phyloP scores from a whole-genome alignment of 2,797 vertebrate species.

The Ispidina picta region DNA sequence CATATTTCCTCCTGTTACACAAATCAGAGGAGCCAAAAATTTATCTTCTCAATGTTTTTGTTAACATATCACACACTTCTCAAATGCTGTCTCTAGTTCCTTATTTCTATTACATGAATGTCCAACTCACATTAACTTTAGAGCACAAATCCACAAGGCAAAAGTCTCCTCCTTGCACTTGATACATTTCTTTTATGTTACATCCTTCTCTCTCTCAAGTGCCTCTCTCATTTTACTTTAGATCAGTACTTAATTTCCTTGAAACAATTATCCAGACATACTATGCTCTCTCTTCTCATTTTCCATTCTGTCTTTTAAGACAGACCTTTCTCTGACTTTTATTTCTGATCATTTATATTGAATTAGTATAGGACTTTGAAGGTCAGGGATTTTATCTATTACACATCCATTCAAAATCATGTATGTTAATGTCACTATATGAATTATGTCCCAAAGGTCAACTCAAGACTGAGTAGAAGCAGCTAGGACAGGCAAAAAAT shows the following conservation, averaged over 20 bases:
- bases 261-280: background rate
- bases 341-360: background rate
- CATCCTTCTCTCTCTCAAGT: background rate
- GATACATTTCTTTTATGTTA: background rate
- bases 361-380: background rate
- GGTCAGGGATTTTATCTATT: conserved; percentile 16
- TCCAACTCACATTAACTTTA: background rate
- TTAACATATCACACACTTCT: rapidly evolving
- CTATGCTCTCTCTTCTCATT: background rate
- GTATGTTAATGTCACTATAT: background rate
- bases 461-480: background rate
- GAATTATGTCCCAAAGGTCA: conserved; percentile 5
- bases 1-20: background rate
- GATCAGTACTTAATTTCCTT: background rate
- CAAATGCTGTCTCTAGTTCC: background rate
- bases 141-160: background rate
- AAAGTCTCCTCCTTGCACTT: background rate
- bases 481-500: background rate
- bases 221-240: background rate
- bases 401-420: background rate
- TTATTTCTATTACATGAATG: background rate
- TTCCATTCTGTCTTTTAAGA: background rate
- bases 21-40: background rate
- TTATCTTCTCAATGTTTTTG: background rate
- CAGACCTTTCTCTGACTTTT: background rate